Evolutionary conservation across 2,113 vertebrate genomes (phyloP).

Genomic region (Bufo bufo): DNA sequence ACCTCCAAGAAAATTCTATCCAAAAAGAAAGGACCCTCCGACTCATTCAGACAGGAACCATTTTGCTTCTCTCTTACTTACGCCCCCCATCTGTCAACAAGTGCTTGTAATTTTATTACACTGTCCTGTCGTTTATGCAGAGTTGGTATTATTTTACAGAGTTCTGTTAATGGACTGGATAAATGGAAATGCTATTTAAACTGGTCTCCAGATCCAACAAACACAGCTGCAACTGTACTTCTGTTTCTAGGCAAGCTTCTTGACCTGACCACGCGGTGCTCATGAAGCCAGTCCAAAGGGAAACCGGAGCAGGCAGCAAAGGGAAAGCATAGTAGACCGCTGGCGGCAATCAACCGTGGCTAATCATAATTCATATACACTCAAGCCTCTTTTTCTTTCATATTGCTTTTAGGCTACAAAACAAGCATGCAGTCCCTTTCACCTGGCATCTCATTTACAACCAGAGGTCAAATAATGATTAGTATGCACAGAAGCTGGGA

Average conservation of each 20-base stretch:
- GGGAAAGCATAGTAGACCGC: constrained; percentile 71
- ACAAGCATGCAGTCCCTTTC: constrained; percentile 71
- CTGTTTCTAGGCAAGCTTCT: constrained; percentile 83
- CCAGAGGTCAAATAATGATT: constrained; percentile 71
- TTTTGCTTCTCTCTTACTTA: constrained; percentile 69
- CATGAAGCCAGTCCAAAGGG: constrained; percentile 72
- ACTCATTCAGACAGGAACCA: constrained; percentile 70
- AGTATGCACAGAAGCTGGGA: constrained; percentile 67
- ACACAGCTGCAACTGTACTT: constrained; percentile 83
- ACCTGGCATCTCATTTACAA: constrained; percentile 75
- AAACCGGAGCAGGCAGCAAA: constrained; percentile 82
- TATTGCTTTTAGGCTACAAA: constrained; percentile 68
- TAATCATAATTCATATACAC: constrained; percentile 79
- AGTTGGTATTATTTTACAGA: constrained; percentile 85
- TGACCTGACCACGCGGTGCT: constrained; percentile 74
- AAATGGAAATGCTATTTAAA: constrained; percentile 85
- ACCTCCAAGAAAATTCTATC: constrained; percentile 17
- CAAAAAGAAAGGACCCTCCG: constrained; percentile 61
- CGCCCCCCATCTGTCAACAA: constrained; percentile 77
- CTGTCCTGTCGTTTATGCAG: constrained; percentile 78
- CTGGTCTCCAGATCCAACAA: constrained; percentile 77
- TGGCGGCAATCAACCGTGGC: constrained; percentile 73
- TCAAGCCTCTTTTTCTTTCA: constrained; percentile 69
- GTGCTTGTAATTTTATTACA: constrained; percentile 80
- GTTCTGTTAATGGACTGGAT: constrained; percentile 86